Percentiles rank a stretch among this genome's conserved stretches.
phyloP scores from a whole-genome alignment of 2,888 invertebrate species.

The Mimas tiliae region DNA sequence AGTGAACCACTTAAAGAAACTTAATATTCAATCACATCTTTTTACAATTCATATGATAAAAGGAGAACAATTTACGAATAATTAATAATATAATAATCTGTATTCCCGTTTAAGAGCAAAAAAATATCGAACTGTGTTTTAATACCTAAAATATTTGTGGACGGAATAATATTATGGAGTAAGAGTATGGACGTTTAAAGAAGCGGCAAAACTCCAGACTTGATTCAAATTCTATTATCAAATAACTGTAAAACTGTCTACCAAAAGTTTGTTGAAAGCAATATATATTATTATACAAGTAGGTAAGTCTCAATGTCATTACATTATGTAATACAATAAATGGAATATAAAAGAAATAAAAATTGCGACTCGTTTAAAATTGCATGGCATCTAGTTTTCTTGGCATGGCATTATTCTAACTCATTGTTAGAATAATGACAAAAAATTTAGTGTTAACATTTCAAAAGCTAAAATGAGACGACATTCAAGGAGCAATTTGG shows the following conservation, averaged over 20 bases:
- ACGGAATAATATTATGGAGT: too few relatives aligned
- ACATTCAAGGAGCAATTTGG: constrained; percentile 34
- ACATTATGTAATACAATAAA: background rate
- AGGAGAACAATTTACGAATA: too few relatives aligned
- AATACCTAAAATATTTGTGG: too few relatives aligned
- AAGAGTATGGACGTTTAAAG: background rate
- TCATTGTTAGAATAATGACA: constrained; percentile 12
- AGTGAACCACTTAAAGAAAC: too few relatives aligned
- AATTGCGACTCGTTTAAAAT: background rate
- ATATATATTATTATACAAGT: background rate
- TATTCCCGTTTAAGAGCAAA: too few relatives aligned
- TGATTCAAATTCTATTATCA: background rate
- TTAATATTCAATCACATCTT: too few relatives aligned
- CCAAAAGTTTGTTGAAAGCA: background rate
- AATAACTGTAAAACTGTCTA: background rate
- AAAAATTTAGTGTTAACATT: constrained; percentile 10
- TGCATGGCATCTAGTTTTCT: constrained; percentile 11
- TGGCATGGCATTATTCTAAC: too few relatives aligned
- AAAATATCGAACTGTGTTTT: too few relatives aligned
- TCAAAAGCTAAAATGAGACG: constrained; percentile 10
- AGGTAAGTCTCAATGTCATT: background rate
- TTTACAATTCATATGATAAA: too few relatives aligned
- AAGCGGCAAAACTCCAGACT: background rate
- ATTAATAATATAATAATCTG: too few relatives aligned
- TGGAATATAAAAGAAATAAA: background rate